phyloP scores from a whole-genome alignment of 2,888 invertebrate species.

The Lithosia quadra region DNA sequence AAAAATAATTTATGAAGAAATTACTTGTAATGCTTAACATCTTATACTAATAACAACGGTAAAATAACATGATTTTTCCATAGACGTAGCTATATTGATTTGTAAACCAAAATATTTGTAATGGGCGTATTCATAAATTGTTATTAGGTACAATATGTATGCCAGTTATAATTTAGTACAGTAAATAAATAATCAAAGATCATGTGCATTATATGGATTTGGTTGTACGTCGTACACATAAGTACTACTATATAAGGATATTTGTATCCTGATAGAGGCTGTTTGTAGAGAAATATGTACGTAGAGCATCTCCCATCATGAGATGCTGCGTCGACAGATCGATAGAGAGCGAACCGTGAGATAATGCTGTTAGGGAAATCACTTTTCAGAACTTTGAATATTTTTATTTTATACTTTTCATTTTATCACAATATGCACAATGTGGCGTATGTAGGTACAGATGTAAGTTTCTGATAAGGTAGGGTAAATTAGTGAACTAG shows the following conservation, averaged over 20 bases:
- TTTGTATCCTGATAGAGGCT: neutral
- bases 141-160: conserved; percentile 4
- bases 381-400: conserved; percentile 10
- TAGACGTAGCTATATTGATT: conserved; percentile 10
- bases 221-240: neutral
- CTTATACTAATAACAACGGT: neutral
- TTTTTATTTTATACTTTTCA: neutral
- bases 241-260: neutral
- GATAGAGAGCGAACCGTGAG: conserved; percentile 67
- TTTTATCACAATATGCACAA: neutral
- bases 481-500: neutral
- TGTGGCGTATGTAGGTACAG: too few species aligned
- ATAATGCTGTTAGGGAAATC: conserved; percentile 52
- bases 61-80: neutral
- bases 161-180: neutral
- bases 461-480: neutral
- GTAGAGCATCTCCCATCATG: conserved; percentile 31
- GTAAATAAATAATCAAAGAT: neutral
- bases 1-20: neutral
- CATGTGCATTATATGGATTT: neutral
- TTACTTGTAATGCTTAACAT: neutral
- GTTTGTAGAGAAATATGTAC: conserved; percentile 19
- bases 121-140: conserved; percentile 9
- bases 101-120: neutral
- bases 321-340: conserved; percentile 75